These are phyloP conservation scores for Aphodius granarius DNA, from an alignment of 2,888 invertebrate genomes.

Conservation along the genomic window DNA sequence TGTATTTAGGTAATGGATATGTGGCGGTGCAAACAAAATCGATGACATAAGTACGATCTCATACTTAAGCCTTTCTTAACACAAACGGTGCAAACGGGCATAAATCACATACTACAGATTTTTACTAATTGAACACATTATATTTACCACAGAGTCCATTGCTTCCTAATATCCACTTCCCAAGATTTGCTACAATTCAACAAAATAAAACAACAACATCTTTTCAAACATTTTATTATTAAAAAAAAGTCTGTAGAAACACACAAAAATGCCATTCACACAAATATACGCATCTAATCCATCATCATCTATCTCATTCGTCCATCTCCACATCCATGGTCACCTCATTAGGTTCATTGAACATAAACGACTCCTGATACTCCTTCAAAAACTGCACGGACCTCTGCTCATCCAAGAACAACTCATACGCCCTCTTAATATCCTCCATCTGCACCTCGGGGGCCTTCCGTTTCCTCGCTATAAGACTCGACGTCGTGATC, in stretches of 20 bases:
- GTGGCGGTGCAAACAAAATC: too few species aligned
- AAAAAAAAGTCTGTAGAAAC: neutral
- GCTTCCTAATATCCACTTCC: too few species aligned
- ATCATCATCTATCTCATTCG: neutral
- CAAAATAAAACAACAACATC: neutral
- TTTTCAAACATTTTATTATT: neutral
- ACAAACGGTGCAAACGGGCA: too few species aligned
- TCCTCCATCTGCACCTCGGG: slow-evolving; percentile 85
- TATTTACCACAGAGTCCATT: too few species aligned
- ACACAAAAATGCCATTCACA: neutral
- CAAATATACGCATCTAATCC: neutral
- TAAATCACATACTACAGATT: too few species aligned
- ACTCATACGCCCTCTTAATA: slow-evolving; percentile 90
- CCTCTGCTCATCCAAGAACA: slow-evolving; percentile 93
- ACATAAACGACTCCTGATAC: slow-evolving; percentile 96
- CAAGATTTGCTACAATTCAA: too few species aligned
- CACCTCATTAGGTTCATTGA: slow-evolving; percentile 59
- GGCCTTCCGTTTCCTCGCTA: slow-evolving; percentile 87
- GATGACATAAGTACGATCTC: too few species aligned
- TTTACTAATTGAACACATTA: too few species aligned
- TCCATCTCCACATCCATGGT: neutral
- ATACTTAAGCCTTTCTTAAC: too few species aligned
- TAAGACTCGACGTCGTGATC: slow-evolving; percentile 93
- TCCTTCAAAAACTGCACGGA: slow-evolving; percentile 93
- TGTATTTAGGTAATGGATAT: too few species aligned